Conservation (phyloP, 2,113 vertebrate genomes). For the Acrocephalus kingi region DNA sequence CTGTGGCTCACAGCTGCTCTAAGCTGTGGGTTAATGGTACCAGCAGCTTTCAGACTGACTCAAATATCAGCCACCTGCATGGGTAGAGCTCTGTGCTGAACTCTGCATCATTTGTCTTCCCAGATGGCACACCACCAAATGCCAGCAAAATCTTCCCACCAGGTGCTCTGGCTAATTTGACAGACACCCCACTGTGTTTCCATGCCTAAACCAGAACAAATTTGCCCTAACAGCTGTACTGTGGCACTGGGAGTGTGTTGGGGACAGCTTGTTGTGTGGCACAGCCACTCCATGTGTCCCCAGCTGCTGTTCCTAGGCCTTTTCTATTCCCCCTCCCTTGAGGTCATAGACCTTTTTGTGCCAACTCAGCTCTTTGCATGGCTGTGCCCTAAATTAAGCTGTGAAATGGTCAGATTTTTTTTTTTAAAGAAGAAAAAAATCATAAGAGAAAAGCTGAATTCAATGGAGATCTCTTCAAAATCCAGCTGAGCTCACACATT, state of each 20-base stretch:
- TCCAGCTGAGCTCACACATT: neutral
- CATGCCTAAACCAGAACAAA: slow-evolving; percentile 29
- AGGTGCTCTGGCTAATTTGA: slow-evolving; percentile 40
- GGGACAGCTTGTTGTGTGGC: neutral
- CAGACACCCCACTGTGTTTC: neutral
- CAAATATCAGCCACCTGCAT: slow-evolving; percentile 1
- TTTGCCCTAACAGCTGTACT: neutral
- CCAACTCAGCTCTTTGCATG: neutral
- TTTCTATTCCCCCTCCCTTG: neutral
- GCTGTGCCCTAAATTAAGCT: neutral
- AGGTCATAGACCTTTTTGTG: neutral
- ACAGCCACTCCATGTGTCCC: neutral
- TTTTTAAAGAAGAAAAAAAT: neutral
- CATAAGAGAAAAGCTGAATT: neutral
- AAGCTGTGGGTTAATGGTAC: neutral
- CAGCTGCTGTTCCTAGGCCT: neutral
- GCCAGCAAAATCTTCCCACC: slow-evolving; percentile 56
- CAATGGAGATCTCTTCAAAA: neutral
- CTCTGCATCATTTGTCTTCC: neutral
- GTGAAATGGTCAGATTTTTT: neutral
- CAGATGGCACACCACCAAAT: neutral
- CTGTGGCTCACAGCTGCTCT: neutral
- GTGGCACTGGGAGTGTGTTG: neutral
- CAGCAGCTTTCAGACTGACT: neutral
- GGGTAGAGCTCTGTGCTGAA: neutral